Evolutionary conservation across 2,888 invertebrate species (phyloP), one percentile per base, ranked within the genome.

Genomic region (Agriopis leucophaearia): DNA sequence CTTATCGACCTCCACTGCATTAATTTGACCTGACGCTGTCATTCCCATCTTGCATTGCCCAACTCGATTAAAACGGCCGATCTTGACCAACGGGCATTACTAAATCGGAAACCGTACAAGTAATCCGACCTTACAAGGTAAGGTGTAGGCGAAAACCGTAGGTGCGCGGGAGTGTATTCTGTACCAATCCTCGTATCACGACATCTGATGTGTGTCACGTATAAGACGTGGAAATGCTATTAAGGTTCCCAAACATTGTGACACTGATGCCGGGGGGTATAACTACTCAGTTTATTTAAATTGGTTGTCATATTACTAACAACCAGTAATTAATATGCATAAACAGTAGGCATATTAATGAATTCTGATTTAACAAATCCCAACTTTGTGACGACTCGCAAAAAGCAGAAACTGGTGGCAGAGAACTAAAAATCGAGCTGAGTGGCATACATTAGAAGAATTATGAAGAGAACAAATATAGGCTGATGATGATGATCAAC

Each of bases 81-180:
- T 69, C 54, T 66, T 70, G 63, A 70, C 58, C 57, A 59, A 65
- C 71, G 68, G 66, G 67, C 66, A 64, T 75, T 74, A 67, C 72
- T 71, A 71, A 72, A 75, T 72, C 69, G 61, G 65, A 73, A 71
- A 72, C 69, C 71, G 67, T 69, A 77, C 75, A 79, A 83, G 81
- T 83, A 85, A 83, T 84, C 81, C 74, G 74, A 70, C 86, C 84
- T 70, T 86, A 81, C 67, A 83, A 70, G 83, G 85, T 58, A 64
- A 67, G 38, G 81, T 78, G 87, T 87, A 81, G 87, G 87, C 80
- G 85, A 72, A 68, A 71, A 66, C 69, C 78, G 86, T 85, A 81
- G 83, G 85, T 74, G 84, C 72, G 72, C 70, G 69, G 76, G 78
- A 75, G 75, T 75, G 13, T 0, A 36, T 78, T 74, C 68, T 36